A percentile compares a stretch with the other conserved stretches of the same genome.
These are phyloP conservation scores for Himalopsyche phryganea DNA, from an alignment of 1,140 invertebrate species.

Conservation along the genomic window DNA sequence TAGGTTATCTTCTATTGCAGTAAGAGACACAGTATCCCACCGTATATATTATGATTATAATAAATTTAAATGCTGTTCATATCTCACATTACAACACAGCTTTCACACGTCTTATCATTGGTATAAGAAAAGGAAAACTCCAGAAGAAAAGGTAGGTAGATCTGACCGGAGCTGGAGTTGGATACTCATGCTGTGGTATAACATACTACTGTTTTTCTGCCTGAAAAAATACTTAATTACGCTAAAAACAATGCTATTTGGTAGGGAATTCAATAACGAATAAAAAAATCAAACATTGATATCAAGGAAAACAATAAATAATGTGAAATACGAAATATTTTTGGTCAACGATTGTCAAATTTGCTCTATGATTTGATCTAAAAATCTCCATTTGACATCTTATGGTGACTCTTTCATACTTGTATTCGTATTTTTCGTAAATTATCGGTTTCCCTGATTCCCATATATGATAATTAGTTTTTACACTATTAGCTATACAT, in stretches of 20 bases:
- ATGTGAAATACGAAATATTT: not conserved
- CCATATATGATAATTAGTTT: no score
- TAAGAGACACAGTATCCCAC: slow-evolving; percentile 1
- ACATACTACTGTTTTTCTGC: not conserved
- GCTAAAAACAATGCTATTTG: not conserved
- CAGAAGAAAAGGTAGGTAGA: slow-evolving; percentile 22
- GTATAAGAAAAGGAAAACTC: slow-evolving; percentile 18
- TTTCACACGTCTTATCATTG: slow-evolving; percentile 17
- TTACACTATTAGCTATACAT: no score
- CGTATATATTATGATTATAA: slow-evolving; percentile 2
- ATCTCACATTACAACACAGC: not conserved
- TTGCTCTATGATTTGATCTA: no score
- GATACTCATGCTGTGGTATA: not conserved
- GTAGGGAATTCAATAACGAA: not conserved
- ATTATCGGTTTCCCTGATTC: no score
- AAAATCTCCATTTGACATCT: no score
- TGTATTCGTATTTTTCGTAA: no score
- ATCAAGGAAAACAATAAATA: not conserved
- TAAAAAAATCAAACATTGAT: not conserved
- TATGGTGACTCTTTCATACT: no score
- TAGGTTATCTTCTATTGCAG: not conserved
- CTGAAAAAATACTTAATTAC: not conserved
- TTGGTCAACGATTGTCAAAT: no score
- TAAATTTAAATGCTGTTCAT: not conserved
- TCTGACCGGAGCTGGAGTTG: not conserved